Conservation (phyloP, 2,113 vertebrate species). For the Pithys albifrons region DNA sequence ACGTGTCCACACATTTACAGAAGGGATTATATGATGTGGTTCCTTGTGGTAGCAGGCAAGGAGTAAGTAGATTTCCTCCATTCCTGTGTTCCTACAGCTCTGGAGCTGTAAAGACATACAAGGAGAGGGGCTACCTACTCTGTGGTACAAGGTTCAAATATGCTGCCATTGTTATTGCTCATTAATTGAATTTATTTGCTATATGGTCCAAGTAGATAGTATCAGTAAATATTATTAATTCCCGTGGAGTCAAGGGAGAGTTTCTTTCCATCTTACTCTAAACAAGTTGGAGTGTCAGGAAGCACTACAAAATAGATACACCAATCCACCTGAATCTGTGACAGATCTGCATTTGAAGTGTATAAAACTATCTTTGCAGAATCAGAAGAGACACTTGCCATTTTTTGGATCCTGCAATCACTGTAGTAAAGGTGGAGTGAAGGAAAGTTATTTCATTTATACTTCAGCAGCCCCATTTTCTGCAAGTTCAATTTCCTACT, state of each 20-base stretch:
- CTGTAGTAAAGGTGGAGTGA: neutral
- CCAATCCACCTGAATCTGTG: neutral
- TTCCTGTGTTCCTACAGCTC: neutral
- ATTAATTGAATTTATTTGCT: slow-evolving; percentile 31
- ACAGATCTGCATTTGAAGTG: neutral
- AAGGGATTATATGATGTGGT: neutral
- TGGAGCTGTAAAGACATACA: neutral
- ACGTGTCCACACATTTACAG: neutral
- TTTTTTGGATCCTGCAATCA: neutral
- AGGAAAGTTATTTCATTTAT: neutral
- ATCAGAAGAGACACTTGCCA: neutral
- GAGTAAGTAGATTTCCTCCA: neutral
- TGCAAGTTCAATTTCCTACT: neutral
- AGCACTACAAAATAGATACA: neutral
- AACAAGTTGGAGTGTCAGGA: neutral
- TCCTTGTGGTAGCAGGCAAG: neutral
- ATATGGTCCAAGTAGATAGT: neutral
- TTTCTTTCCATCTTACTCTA: neutral
- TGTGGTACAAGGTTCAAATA: neutral
- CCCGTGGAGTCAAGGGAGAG: neutral
- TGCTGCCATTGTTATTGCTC: neutral
- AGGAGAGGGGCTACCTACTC: neutral
- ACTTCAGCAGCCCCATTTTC: neutral
- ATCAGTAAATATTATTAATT: slow-evolving; percentile 1
- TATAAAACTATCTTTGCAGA: neutral